Base-by-base conservation (phyloP, 2,797 vertebrate species). In the Alauda arvensis region DNA sequence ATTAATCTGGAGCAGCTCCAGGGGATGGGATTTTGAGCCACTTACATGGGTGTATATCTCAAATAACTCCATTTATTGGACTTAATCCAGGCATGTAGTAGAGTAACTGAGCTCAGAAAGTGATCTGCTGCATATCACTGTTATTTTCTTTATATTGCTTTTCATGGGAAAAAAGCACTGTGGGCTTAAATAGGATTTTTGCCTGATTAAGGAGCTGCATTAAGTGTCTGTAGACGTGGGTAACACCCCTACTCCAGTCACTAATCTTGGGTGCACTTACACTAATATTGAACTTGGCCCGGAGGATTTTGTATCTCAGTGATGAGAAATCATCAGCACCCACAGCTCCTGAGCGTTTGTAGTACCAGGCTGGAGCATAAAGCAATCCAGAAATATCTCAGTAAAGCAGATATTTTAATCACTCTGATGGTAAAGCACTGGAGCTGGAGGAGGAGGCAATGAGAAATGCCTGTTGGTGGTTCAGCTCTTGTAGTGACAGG, bases 51-150 rank as follows among this genome's bases (percentile, higher is more conserved):
- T 85, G 89, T 93, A 77, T 92, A 82, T 90, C 93, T 93, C 68
- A 76, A 93, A 83, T 91, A 90, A 93, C 88, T 92, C 87, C 20
- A 74, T 90, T 93, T 86, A 77, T 90, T 95, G 90, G 94, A 78
- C 71, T 59, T 68, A 74, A 63, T 92, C 93, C 91, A 95, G 77
- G 55, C 81, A 5, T 88, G 42, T 91, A 93, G 93, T 93, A 92
- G 80, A 87, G 88, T 89, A 87, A 63, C 51, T 1, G n/a, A 84
- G 80, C 87, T 88, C 88, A 34, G 77, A 81, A 77, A 78, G 79
- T 51, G 87, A 67, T 88, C 71, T 90, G 70, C 85, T 78, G 80
- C 3, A 0, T 68, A 63, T 91, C 55, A 31, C 72, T 68, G 4
- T 83, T 91, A 68, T 87, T 87, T 93, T 82, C 85, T 81, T 52